phyloP scores from a whole-genome alignment of 2,888 invertebrate genomes.

The Biston betularia region DNA sequence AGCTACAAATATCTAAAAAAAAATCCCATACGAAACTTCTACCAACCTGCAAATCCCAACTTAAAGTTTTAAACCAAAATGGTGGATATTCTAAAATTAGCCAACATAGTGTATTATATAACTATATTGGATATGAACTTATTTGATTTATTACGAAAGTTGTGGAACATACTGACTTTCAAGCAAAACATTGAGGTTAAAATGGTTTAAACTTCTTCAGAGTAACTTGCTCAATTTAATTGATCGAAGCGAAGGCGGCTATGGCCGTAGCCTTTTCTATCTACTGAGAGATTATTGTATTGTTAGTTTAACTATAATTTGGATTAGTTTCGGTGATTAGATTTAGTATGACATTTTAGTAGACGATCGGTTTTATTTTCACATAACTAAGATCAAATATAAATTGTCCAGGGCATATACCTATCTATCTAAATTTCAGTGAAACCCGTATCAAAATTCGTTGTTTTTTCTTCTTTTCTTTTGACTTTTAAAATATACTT shows the following conservation, averaged over 20 bases:
- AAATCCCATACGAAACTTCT: not conserved
- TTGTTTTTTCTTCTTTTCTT: too few relatives aligned
- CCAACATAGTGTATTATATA: not conserved
- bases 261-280: not conserved
- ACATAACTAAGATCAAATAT: too few relatives aligned
- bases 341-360: too few relatives aligned
- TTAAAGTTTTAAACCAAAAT: not conserved
- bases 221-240: not conserved
- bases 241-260: not conserved
- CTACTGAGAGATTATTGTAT: not conserved
- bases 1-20: too few relatives aligned
- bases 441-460: too few relatives aligned
- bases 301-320: too few relatives aligned
- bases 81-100: not conserved
- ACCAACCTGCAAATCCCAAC: not conserved
- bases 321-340: too few relatives aligned
- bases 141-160: not conserved
- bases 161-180: not conserved
- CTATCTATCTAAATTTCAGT: too few relatives aligned
- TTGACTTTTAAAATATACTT: too few relatives aligned
- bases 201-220: not conserved
- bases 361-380: too few relatives aligned
- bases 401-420: too few relatives aligned
- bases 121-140: not conserved
- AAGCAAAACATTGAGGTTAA: constrained; percentile 6